Base-by-base conservation (phyloP, 1,140 invertebrate species). In the Aphidius gifuensis region DNA sequence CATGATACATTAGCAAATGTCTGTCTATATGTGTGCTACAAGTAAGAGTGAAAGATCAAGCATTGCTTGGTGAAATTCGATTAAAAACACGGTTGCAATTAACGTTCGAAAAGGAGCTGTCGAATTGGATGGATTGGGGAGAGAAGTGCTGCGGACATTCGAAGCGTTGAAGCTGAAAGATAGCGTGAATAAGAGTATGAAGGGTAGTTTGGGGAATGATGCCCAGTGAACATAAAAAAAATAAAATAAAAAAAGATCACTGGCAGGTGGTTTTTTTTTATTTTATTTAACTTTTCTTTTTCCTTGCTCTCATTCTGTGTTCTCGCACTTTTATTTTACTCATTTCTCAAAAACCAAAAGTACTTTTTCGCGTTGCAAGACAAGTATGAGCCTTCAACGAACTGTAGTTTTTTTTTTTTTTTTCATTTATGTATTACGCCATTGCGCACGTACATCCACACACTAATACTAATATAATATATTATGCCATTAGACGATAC, bases 401-500 rank as follows among this genome's bases (percentile, higher is more conserved):
- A 62, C 44, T 48, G 58, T 43, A 60, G 64, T 32, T 32, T 32
- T 32, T 32, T 32, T 32, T 32, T 23, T 32, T 32, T 32, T 32
- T 32, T 32, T 32, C 4, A 61, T 64, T 64, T 64, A n/a, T 64
- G 67, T 64, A 16, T 47, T 40, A 54, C 16, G 67, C 67, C 64
- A 68, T 32, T 32, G 23, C 23, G 1, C 23, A 32, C 16, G 16
- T 32, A 32, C 23, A 32, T 1, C 2, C 23, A 32, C 23, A 32
- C 4, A 32, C 23, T 32, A 16, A 16, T 16, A 32, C 23, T 32
- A 32, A 32, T 32, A 4, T 32, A 32, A 32, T 32, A 64, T 66
- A 68, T 68, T 68, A 66, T 47, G 58, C 62, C 62, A 62, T 64
- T 61, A 61, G 62, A 65, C 50, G 50, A 43, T 32, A 55, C 59